Conservation (phyloP, 2,888 invertebrate species). For the Tetheella fluctuosa region DNA sequence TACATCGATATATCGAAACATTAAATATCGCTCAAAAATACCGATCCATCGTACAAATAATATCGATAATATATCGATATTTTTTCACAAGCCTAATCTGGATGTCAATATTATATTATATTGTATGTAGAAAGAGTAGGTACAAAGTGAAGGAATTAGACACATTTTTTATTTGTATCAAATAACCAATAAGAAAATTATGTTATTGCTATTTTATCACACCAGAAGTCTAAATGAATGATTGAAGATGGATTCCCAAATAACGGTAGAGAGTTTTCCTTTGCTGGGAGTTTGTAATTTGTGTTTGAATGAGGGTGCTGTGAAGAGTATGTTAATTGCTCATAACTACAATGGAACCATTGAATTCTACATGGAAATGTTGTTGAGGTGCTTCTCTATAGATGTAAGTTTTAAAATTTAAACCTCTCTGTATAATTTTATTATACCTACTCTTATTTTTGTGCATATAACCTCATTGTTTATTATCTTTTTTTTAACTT, state of each 20-base stretch:
- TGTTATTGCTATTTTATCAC: slow-evolving; percentile 10
- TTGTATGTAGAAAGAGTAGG: too few species aligned
- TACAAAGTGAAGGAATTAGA: neutral
- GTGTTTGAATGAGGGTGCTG: slow-evolving; percentile 69
- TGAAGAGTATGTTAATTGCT: slow-evolving; percentile 69
- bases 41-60: too few species aligned
- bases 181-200: neutral
- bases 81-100: too few species aligned
- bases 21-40: too few species aligned
- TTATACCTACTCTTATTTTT: neutral
- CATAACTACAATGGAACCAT: slow-evolving; percentile 49
- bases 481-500: slow-evolving; percentile 10
- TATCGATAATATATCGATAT: too few species aligned
- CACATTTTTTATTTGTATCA: neutral
- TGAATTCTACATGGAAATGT: slow-evolving; percentile 66
- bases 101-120: too few species aligned
- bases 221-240: slow-evolving; percentile 15
- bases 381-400: slow-evolving; percentile 69
- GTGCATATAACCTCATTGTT: neutral
- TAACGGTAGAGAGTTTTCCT: slow-evolving; percentile 72
- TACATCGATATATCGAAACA: too few species aligned
- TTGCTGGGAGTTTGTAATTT: slow-evolving; percentile 72
- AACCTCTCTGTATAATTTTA: neutral
- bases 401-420: slow-evolving; percentile 65
- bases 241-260: slow-evolving; percentile 57